Conservation (phyloP, 2,113 vertebrate genomes). For the Myiagra hebetior region DNA sequence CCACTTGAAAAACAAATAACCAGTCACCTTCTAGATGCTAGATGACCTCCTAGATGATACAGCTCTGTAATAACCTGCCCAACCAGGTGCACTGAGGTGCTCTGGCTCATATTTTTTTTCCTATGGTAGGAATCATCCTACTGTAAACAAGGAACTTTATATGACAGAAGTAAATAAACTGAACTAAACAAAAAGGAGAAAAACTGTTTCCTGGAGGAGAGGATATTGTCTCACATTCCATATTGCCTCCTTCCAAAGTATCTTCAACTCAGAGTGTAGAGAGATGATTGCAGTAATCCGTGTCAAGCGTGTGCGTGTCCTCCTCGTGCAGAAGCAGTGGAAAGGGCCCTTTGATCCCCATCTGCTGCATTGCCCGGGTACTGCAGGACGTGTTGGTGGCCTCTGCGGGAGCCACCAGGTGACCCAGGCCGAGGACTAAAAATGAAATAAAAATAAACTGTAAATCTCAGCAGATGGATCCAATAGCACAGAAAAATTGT, state of each 20-base stretch:
- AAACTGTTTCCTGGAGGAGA: not conserved
- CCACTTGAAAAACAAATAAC: not conserved
- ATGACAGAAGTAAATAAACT: not conserved
- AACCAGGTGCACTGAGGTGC: not conserved
- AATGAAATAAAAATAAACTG: not conserved
- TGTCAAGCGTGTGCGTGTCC: fast-evolving
- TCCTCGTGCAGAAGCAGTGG: not conserved
- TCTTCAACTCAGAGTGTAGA: not conserved
- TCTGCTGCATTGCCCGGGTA: conserved; percentile 17
- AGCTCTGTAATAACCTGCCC: not conserved
- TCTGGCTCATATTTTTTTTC: not conserved
- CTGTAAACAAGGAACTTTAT: conserved; percentile 9
- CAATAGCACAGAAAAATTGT: not conserved
- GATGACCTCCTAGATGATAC: not conserved
- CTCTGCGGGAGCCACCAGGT: fast-evolving
- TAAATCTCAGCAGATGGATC: not conserved
- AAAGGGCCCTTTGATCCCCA: not conserved
- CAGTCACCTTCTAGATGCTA: not conserved
- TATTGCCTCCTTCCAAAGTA: not conserved
- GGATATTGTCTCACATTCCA: not conserved
- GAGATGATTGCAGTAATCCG: not conserved
- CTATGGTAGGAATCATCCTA: not conserved
- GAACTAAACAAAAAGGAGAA: not conserved
- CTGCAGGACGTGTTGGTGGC: not conserved
- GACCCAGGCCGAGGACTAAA: too few species aligned